Evolutionary conservation across 2,888 invertebrate genomes (phyloP), one percentile per base, ranked within the genome.

Genomic region (Escarpia spicata): DNA sequence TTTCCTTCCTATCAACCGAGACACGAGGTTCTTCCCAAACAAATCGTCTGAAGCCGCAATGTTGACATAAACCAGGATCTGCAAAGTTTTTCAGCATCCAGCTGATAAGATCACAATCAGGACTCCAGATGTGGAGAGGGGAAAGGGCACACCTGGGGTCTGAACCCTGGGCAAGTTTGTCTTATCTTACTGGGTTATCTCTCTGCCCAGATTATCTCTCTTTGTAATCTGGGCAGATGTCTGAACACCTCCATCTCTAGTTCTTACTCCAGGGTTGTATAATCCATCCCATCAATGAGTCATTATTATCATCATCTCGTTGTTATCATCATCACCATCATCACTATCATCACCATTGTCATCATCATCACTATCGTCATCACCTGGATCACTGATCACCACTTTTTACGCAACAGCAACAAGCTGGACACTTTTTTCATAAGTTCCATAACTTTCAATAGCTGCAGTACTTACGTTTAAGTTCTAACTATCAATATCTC

Each of bases 51-150:
- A 3, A 75, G 26, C 75, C 8, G 75, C n/a, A n/a, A 75, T 75
- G 75, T 75, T 75, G 75, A 75, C 75, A 75, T n/a, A 75, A 75
- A n/a, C 19, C 75, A 75, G 75, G 75, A 75, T 75, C 75, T 75
- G 75, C 75, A 75, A 75, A 15, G 19, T 75, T 75, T 75, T 75
- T 75, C n/a, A 26, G 26, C 75, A 75, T 75, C 75, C 75, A 75
- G 19, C 75, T 1, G 75, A 75, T 75, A 75, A 26, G 75, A 75
- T 75, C n/a, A 75, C 75, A 75, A 26, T 75, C 75, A 75, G 6
- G 26, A 75, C 75, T 75, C 75, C 75, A 75, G 75, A 75, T 75
- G 75, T 75, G 19, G 75, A 3, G 26, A 75, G 26, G 26, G 75
- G 75, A 75, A 75, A 75, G 75, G 75, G 4, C 75, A 75, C 19